Conservation (phyloP, 1,140 invertebrate species). For the Drosophila sturtevanti region DNA sequence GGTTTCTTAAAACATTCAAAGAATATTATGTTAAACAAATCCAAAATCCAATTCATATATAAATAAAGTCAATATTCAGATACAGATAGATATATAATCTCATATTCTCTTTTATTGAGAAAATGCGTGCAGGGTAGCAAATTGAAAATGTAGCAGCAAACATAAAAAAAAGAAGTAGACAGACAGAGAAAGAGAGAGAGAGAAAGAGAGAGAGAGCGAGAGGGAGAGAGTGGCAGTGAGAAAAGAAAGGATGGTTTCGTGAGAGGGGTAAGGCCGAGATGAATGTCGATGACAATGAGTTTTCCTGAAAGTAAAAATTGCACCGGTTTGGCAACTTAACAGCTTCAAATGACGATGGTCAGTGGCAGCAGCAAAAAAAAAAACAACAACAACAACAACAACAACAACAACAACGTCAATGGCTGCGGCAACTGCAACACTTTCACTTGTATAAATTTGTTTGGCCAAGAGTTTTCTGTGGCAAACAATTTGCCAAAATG, state of each 20-base stretch:
- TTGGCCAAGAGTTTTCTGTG: conserved; percentile 2
- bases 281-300: conserved; percentile 21
- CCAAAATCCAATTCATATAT: no score
- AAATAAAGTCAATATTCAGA: no score
- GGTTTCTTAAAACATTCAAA: no score
- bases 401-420: not conserved
- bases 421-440: conserved; percentile 18
- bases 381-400: not conserved
- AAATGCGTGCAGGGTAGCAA: not conserved
- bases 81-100: not conserved
- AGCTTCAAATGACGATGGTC: conserved; percentile 12
- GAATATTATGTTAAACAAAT: no score
- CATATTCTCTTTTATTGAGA: not conserved
- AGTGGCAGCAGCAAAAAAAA: conserved; percentile 17
- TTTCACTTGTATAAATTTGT: conserved; percentile 22
- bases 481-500: conserved; percentile 1
- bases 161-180: no score
- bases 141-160: not conserved
- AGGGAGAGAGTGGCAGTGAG: not conserved
- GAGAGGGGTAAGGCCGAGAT: not conserved
- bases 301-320: conserved; percentile 49
- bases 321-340: conserved; percentile 25
- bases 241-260: not conserved
- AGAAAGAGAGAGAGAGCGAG: not conserved
- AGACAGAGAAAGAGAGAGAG: not conserved